phyloP scores from a whole-genome alignment of 2,113 vertebrate species.

The Fukomys damarensis region DNA sequence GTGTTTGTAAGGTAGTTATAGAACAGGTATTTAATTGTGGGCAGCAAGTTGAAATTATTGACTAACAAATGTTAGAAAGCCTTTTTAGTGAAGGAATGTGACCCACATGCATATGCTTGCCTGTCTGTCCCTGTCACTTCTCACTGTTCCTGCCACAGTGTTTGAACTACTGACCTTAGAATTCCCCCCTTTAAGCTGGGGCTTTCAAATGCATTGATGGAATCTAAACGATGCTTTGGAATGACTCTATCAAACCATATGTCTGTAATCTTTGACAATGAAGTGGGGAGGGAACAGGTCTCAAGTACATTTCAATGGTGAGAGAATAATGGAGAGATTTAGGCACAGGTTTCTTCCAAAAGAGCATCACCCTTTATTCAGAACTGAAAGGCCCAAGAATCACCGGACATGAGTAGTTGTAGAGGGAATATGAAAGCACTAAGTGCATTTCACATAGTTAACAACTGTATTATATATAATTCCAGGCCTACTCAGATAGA shows the following conservation, averaged over 20 bases:
- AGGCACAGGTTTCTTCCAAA: neutral
- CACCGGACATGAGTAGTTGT: neutral
- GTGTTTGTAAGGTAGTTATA: neutral
- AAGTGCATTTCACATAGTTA: neutral
- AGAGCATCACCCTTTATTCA: neutral
- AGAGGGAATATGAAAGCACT: neutral
- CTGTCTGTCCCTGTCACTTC: neutral
- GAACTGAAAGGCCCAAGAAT: neutral
- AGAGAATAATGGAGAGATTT: neutral
- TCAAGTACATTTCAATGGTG: neutral
- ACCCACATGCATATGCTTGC: neutral
- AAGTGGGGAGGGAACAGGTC: neutral
- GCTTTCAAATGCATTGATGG: neutral
- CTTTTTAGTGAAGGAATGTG: neutral
- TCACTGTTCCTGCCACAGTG: neutral
- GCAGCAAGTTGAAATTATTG: neutral
- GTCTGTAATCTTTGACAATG: neutral
- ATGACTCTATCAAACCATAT: neutral
- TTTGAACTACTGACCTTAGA: neutral
- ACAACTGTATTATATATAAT: neutral
- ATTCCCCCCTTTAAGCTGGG: neutral
- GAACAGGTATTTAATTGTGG: neutral
- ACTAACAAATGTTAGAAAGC: neutral
- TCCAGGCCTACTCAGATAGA: neutral
- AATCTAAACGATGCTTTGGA: conserved; percentile 8